Conservation (phyloP, 2,113 vertebrate species). For the Esox niger region DNA sequence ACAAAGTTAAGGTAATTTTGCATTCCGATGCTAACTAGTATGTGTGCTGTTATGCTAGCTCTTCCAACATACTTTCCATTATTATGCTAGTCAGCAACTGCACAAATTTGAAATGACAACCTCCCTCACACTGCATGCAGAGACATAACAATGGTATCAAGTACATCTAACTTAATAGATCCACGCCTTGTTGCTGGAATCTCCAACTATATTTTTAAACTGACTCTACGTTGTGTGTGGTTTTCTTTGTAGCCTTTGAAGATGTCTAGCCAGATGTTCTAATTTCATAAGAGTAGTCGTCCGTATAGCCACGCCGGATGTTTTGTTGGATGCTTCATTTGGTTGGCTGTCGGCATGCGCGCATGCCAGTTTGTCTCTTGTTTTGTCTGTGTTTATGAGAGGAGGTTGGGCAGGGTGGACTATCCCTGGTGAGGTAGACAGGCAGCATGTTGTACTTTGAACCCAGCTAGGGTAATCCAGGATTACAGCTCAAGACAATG, state of each 20-base stretch:
- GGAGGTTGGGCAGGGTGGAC: conserved; percentile 2
- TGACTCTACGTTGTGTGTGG: conserved; percentile 32
- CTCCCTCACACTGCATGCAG: too few relatives aligned
- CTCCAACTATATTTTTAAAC: too few relatives aligned
- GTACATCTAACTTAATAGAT: too few relatives aligned
- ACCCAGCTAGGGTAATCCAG: conserved; percentile 58
- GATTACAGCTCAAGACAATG: conserved; percentile 60
- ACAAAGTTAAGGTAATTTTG: too few relatives aligned
- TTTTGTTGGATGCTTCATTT: conserved; percentile 53
- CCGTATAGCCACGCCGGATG: conserved; percentile 43
- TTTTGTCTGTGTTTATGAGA: conserved; percentile 18
- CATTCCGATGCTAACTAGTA: too few relatives aligned
- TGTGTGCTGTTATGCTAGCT: too few relatives aligned
- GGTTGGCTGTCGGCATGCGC: neutral
- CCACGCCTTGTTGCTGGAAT: too few relatives aligned
- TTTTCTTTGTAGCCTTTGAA: conserved; percentile 1
- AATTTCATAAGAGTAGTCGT: conserved; percentile 39
- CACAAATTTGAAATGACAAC: too few relatives aligned
- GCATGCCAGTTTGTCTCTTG: conserved; percentile 13
- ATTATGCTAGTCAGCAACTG: too few relatives aligned
- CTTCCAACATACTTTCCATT: too few relatives aligned
- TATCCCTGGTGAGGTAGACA: conserved; percentile 26
- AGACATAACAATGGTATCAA: too few relatives aligned
- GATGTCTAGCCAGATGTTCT: conserved; percentile 27
- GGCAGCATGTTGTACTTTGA: conserved; percentile 29